Evolutionary conservation across 2,113 vertebrate genomes (phyloP).

Genomic region (Centrocercus urophasianus): DNA sequence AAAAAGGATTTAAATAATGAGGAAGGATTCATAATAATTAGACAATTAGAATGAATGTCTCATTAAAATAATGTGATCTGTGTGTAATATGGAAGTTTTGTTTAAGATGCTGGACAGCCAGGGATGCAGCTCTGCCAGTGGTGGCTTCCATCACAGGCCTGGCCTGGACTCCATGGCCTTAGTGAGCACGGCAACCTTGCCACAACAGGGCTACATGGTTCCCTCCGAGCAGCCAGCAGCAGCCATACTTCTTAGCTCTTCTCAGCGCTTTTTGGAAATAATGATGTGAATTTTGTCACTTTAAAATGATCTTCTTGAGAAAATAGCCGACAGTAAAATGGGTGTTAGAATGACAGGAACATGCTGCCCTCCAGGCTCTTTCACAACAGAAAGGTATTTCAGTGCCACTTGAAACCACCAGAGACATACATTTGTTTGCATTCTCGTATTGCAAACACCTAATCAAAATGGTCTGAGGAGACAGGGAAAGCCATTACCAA

Average conservation of each 20-base stretch:
- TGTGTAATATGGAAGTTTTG: neutral
- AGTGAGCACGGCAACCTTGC: fast-evolving
- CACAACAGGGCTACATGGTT: fast-evolving
- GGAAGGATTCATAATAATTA: constrained; percentile 62
- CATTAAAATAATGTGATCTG: constrained; percentile 37
- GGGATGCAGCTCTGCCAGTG: neutral
- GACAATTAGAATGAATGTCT: constrained; percentile 28
- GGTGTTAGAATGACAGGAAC: neutral
- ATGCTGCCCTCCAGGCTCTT: neutral
- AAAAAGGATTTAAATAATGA: constrained; percentile 45
- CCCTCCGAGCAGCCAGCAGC: neutral
- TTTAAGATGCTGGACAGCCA: neutral
- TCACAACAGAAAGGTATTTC: neutral
- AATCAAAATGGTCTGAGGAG: constrained; percentile 26
- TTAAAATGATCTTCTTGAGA: neutral
- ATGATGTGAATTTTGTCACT: neutral
- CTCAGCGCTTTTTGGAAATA: neutral
- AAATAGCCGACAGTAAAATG: neutral
- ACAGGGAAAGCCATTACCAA: constrained; percentile 33
- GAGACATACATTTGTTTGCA: neutral
- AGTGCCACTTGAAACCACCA: neutral
- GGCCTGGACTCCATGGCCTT: fast-evolving
- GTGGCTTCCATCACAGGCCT: neutral
- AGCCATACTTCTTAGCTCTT: neutral
- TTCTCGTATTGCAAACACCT: neutral